These are phyloP conservation scores for Sorex araneus DNA, from an alignment of 2,113 vertebrate genomes.

Conservation along the genomic window DNA sequence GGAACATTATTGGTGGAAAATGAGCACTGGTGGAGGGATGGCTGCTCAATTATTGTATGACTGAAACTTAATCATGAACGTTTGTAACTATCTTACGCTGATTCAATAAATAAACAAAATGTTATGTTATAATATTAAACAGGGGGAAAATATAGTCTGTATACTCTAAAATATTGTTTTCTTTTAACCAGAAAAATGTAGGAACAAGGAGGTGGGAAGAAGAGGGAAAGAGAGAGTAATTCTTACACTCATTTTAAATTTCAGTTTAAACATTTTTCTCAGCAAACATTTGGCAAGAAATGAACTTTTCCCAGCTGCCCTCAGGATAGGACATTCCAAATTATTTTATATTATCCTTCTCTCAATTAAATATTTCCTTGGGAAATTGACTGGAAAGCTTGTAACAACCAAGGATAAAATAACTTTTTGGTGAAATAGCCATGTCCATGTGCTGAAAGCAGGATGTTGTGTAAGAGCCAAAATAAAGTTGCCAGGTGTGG, in stretches of 20 bases:
- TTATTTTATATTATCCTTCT: conserved; percentile 69
- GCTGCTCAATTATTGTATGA: too few species aligned
- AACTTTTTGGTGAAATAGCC: not conserved
- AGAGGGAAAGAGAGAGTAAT: not conserved
- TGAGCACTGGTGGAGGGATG: too few species aligned
- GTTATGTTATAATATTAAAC: not conserved
- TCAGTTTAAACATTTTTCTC: conserved; percentile 65
- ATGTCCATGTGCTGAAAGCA: conserved; percentile 48
- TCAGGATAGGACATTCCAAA: conserved; percentile 69
- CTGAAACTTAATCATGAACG: too few species aligned
- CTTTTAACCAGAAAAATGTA: conserved; percentile 16
- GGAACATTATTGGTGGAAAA: too few species aligned
- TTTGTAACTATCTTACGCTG: too few species aligned
- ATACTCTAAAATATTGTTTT: conserved; percentile 1
- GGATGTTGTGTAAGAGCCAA: conserved; percentile 38
- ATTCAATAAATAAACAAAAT: too few species aligned
- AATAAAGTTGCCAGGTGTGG: conserved; percentile 73
- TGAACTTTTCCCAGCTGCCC: conserved; percentile 60
- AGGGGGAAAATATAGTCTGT: not conserved
- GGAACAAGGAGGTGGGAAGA: not conserved
- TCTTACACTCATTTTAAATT: conserved; percentile 55
- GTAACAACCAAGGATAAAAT: conserved; percentile 70
- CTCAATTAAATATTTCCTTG: conserved; percentile 77
- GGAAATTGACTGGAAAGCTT: conserved; percentile 74
- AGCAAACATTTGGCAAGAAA: conserved; percentile 70